phyloP scores from a whole-genome alignment of 2,113 vertebrate species.

The Coracopsis vasa region DNA sequence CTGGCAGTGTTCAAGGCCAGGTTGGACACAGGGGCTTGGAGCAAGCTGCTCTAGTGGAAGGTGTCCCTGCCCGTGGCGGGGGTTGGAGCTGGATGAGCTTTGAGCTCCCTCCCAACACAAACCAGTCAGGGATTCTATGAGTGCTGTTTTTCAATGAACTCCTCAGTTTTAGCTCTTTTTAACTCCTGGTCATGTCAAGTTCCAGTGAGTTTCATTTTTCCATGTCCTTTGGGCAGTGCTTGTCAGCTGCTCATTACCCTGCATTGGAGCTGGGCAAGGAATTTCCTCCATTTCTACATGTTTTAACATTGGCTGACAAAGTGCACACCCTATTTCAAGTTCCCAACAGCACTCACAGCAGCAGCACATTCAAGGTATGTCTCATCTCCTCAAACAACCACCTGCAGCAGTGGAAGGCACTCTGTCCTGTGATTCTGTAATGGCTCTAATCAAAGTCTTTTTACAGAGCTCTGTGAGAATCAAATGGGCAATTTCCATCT shows the following conservation, averaged over 20 bases:
- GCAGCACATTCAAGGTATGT: neutral
- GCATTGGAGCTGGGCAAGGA: fast-evolving
- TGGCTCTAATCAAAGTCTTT: neutral
- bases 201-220: neutral
- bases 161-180: neutral
- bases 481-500: neutral
- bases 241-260: neutral
- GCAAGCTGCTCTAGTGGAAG: too few species aligned
- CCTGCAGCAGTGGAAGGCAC: neutral
- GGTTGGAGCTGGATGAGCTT: neutral
- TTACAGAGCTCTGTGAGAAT: neutral
- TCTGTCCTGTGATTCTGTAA: neutral
- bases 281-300: fast-evolving
- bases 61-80: too few species aligned
- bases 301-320: neutral
- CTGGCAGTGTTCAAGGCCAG: too few species aligned
- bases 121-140: neutral
- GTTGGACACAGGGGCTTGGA: too few species aligned
- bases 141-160: neutral
- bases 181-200: neutral
- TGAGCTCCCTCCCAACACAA: neutral
- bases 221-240: neutral
- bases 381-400: neutral
- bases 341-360: neutral
- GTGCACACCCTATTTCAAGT: fast-evolving